Conservation (phyloP, 2,888 invertebrate species). For the Amblyjoppa proteus region DNA sequence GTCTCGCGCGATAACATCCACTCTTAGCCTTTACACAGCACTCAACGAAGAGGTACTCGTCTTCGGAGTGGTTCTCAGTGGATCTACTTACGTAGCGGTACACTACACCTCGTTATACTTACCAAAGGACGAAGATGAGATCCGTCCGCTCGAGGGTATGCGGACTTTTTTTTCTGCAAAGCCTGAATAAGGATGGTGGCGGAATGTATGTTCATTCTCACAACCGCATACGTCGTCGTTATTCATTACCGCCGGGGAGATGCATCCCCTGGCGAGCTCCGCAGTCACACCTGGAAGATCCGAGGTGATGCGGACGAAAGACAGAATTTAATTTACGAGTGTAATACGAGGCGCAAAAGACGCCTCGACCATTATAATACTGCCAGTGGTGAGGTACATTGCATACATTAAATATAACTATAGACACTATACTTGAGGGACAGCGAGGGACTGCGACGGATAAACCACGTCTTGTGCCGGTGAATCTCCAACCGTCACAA, state of each 20-base stretch:
- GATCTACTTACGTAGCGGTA: slow-evolving; percentile 41
- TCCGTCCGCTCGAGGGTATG: slow-evolving; percentile 58
- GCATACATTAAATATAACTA: background rate
- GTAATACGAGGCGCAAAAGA: slow-evolving; percentile 58
- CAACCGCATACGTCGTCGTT: slow-evolving; percentile 19
- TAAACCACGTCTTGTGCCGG: slow-evolving; percentile 15
- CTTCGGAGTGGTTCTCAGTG: slow-evolving; percentile 54
- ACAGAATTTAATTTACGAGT: slow-evolving; percentile 61
- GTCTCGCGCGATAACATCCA: background rate
- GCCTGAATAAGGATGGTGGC: slow-evolving; percentile 34
- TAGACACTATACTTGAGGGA: background rate
- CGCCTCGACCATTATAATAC: background rate
- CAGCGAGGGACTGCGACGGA: background rate
- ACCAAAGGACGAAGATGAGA: slow-evolving; percentile 44
- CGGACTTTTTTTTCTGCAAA: slow-evolving; percentile 33
- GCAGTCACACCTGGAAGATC: background rate
- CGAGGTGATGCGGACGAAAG: slow-evolving; percentile 41
- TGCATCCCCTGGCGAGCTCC: slow-evolving; percentile 7
- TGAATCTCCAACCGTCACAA: slow-evolving; percentile 5
- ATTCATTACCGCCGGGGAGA: slow-evolving; percentile 40
- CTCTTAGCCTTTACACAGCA: slow-evolving; percentile 7
- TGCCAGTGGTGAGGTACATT: background rate
- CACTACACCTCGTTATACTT: slow-evolving; percentile 43
- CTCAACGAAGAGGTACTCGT: slow-evolving; percentile 52
- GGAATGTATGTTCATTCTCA: slow-evolving; percentile 18